phyloP scores from a whole-genome alignment of 2,113 vertebrate species.

The Cyanistes caeruleus region DNA sequence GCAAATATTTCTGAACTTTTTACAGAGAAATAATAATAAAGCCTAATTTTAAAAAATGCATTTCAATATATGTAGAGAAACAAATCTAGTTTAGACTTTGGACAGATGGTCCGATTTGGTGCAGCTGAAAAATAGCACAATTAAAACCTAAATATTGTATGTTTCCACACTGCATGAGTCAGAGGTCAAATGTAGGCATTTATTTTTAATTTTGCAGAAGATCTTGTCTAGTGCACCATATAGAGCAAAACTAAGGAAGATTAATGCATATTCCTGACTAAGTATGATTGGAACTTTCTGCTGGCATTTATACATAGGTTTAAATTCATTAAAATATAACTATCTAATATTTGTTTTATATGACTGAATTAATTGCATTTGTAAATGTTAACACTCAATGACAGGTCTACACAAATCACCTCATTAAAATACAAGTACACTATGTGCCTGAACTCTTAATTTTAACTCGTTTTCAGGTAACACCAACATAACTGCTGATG shows the following conservation, averaged over 20 bases:
- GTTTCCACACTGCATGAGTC: conserved; percentile 82
- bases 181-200: conserved; percentile 76
- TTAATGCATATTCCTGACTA: conserved; percentile 79
- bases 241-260: conserved; percentile 77
- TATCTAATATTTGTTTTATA: conserved; percentile 72
- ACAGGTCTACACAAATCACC: conserved; percentile 55
- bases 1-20: conserved; percentile 52
- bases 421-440: conserved; percentile 58
- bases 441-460: conserved; percentile 47
- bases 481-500: background rate
- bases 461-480: conserved; percentile 36
- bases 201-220: conserved; percentile 79
- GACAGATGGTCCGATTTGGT: conserved; percentile 47
- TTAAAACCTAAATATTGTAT: conserved; percentile 70
- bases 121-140: conserved; percentile 66
- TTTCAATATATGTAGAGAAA: conserved; percentile 56
- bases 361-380: conserved; percentile 70
- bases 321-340: conserved; percentile 72
- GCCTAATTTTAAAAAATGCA: conserved; percentile 20
- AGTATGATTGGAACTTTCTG: conserved; percentile 81
- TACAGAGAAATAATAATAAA: conserved; percentile 37
- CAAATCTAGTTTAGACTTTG: conserved; percentile 47
- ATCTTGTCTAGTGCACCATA: conserved; percentile 72
- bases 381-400: conserved; percentile 70
- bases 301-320: conserved; percentile 73